Base-by-base conservation (phyloP, 2,113 vertebrate genomes). In the Petroica traversi region DNA sequence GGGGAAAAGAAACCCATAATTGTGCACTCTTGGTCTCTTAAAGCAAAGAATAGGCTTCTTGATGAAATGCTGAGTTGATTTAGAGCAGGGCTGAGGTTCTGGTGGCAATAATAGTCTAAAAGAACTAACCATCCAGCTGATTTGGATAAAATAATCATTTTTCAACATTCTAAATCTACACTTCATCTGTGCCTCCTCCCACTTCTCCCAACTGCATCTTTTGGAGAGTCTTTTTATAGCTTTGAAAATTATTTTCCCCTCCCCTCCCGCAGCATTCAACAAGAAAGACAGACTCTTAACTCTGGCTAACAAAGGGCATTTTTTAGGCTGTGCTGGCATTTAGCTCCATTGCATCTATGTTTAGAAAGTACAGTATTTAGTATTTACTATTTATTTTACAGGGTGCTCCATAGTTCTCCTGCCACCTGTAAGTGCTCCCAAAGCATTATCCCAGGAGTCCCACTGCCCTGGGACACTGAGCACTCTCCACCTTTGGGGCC, bases 11-110 rank as follows among this genome's bases (percentile, higher is more conserved):
- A 97, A 94, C 85, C 95, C 63, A 12, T 96, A 98, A 96, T 97
- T 95, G 96, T 95, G 94, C 93, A 95, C 75, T 90, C 92, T 93
- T 92, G 82, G 96, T 97, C 93, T 94, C 90, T 91, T 92, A 71
- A 20, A 84, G 82, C 63, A 88, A 97, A 98, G 97, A 98, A 98
- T 96, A 96, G 94, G 67, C 81, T 97, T 92, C 91, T 97, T 98
- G 97, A 98, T 98, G 97, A 98, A 96, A 96, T 87, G 89, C 96
- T 85, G 85, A 88, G 82, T 71, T 97, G 94, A 96, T 95, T 94
- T 95, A 95, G 72, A 95, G 77, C 68, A 87, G 87, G 79, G 83
- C 82, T 96, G 83, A 63, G 88, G 95, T 88, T 93, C 96, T 96
- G 81, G 75, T 89, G 58, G 87, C 81, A 95, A 91, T 97, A 97